Evolutionary conservation across 1,140 invertebrate species (phyloP).

Genomic region (Lethrus apterus): DNA sequence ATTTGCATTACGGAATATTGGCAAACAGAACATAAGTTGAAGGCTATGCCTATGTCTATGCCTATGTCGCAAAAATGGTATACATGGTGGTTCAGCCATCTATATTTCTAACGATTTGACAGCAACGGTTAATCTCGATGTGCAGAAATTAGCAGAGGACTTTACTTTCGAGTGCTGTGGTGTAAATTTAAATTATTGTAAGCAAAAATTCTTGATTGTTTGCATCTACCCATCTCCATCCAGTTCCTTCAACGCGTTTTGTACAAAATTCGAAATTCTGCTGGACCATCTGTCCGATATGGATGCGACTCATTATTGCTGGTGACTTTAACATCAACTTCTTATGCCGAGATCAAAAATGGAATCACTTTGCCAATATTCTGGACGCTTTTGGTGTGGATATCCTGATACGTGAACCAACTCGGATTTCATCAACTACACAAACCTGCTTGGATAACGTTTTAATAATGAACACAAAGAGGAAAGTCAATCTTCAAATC

Average conservation of each 20-base stretch:
- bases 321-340: too few species aligned
- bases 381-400: too few species aligned
- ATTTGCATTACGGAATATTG: constrained; percentile 6
- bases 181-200: background rate
- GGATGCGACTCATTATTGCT: too few species aligned
- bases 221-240: constrained; percentile 5
- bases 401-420: too few species aligned
- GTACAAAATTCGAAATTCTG: background rate
- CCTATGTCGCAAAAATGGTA: background rate
- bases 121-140: background rate
- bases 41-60: background rate
- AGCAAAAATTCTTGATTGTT: background rate
- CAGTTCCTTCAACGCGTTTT: constrained; percentile 2
- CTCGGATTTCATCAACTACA: too few species aligned
- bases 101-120: constrained; percentile 2
- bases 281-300: too few species aligned
- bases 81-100: constrained; percentile 3
- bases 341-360: too few species aligned
- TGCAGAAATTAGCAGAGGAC: background rate
- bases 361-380: too few species aligned
- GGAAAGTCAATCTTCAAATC: too few species aligned
- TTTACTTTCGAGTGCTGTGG: constrained; percentile 10
- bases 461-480: too few species aligned
- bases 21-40: constrained; percentile 6
- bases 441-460: too few species aligned